Percentiles rank a stretch among this genome's conserved stretches.
Evolutionary conservation across 2,113 vertebrate species (phyloP).

Genomic region (Phylloscopus whistleri): DNA sequence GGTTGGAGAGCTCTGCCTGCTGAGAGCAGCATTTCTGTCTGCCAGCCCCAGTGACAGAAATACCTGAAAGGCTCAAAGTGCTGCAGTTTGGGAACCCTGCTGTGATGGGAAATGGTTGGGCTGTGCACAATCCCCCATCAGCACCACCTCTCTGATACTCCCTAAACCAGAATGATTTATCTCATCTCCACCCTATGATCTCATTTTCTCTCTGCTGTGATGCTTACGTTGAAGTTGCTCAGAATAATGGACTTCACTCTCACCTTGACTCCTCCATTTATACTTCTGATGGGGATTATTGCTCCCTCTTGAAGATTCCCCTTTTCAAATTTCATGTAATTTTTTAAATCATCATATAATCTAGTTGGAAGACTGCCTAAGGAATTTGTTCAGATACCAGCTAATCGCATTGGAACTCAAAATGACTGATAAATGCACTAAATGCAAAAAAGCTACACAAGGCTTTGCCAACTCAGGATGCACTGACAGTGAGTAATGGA

Average conservation of each 20-base stretch:
- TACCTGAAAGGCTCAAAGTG: not conserved
- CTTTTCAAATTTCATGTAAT: not conserved
- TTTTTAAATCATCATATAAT: not conserved
- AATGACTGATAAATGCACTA: not conserved
- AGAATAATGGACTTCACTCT: not conserved
- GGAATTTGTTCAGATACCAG: not conserved
- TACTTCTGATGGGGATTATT: not conserved
- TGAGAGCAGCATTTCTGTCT: not conserved
- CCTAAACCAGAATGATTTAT: not conserved
- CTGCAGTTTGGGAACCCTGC: not conserved
- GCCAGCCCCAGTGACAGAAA: not conserved
- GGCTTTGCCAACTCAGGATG: not conserved
- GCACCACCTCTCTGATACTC: not conserved
- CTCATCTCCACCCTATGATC: not conserved
- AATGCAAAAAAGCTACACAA: not conserved
- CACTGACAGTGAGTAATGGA: constrained; percentile 3
- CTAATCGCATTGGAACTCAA: not conserved
- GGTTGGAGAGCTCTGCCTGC: not conserved
- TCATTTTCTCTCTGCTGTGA: not conserved
- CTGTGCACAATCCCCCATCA: not conserved
- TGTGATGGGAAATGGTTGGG: not conserved
- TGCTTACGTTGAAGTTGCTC: not conserved
- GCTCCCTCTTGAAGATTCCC: not conserved
- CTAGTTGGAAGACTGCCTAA: not conserved
- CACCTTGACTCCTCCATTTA: not conserved